These are phyloP conservation scores for Molossus molossus DNA, from an alignment of 2,797 vertebrate species.

Conservation along the genomic window DNA sequence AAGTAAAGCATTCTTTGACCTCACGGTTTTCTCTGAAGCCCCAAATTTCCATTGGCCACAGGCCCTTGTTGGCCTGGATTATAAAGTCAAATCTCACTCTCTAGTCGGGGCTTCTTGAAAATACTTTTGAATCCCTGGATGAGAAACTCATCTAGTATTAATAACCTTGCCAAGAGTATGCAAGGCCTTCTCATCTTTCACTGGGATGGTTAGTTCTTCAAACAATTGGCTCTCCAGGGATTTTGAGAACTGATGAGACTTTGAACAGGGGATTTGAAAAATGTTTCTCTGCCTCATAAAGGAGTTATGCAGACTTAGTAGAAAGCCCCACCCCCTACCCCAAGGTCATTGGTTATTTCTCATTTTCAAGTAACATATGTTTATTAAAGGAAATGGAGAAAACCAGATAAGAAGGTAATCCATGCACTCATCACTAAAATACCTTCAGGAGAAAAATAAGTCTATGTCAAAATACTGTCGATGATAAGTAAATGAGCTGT, in stretches of 20 bases:
- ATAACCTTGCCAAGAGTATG: neutral
- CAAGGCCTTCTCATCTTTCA: neutral
- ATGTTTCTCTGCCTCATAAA: neutral
- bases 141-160: constrained; percentile 5
- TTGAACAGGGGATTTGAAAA: constrained; percentile 1
- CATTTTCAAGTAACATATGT: constrained; percentile 35
- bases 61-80: neutral
- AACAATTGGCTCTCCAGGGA: neutral
- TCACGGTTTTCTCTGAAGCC: neutral
- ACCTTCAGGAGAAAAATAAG: neutral
- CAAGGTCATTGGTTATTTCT: constrained; percentile 23
- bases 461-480: constrained; percentile 29
- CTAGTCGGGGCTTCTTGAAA: neutral
- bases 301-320: neutral
- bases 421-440: neutral
- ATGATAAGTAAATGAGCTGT: constrained; percentile 10
- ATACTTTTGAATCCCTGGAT: neutral
- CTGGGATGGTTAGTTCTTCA: neutral
- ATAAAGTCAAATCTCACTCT: constrained; percentile 35
- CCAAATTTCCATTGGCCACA: neutral
- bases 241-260: neutral
- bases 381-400: constrained; percentile 58
- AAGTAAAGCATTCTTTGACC: neutral
- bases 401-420: constrained; percentile 52
- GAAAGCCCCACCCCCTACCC: neutral